Conservation (phyloP, 2,797 vertebrate genomes). For the Ctenochaetus hawaiiensis region DNA sequence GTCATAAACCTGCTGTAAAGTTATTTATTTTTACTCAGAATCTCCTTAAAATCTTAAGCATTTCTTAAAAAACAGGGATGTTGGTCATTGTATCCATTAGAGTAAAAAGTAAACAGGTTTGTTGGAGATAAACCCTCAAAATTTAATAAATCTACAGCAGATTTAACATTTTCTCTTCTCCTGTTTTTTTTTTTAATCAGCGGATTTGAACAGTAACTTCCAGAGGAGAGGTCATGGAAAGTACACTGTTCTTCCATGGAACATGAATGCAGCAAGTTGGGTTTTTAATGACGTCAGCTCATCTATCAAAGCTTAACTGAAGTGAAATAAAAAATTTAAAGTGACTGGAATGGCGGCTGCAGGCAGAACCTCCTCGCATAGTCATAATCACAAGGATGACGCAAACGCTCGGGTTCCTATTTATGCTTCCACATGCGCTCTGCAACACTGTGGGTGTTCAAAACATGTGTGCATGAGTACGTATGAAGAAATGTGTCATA, state of each 20-base stretch:
- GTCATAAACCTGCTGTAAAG: no score
- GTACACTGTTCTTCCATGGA: constrained; percentile 23
- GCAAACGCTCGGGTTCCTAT: constrained; percentile 47
- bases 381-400: constrained; percentile 49
- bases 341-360: constrained; percentile 48
- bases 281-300: constrained; percentile 40
- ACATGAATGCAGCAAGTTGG: constrained; percentile 44
- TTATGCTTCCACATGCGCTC: constrained; percentile 31
- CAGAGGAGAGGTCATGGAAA: constrained; percentile 29
- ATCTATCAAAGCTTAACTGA: constrained; percentile 38
- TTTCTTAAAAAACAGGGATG: no score
- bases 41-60: no score
- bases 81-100: background rate
- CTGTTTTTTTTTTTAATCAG: background rate
- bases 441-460: constrained; percentile 11
- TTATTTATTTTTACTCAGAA: no score
- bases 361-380: constrained; percentile 40
- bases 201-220: background rate
- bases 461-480: background rate
- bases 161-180: background rate
- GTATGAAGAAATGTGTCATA: background rate
- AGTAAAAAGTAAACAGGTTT: background rate
- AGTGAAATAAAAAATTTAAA: constrained; percentile 51
- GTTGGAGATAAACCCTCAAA: constrained; percentile 3
- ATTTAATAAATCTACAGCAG: background rate